Conservation (phyloP, 2,113 vertebrate genomes). For the Semnornis frantzii region DNA sequence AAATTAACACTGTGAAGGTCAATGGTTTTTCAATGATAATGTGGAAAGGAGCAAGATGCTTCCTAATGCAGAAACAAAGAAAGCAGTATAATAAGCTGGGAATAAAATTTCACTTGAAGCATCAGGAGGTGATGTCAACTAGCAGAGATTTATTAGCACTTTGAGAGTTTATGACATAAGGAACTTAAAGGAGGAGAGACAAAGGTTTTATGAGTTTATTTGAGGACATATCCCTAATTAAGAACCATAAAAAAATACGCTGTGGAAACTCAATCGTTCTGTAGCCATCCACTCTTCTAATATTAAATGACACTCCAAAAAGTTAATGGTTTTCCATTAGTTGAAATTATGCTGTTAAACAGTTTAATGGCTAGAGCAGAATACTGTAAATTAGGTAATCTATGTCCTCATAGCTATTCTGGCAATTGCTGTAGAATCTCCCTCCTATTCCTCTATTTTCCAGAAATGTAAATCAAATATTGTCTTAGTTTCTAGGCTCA, state of each 20-base stretch:
- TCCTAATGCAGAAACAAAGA: background rate
- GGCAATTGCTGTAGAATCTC: conserved; percentile 1
- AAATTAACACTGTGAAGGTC: background rate
- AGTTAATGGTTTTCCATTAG: conserved; percentile 58
- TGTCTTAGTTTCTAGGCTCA: background rate
- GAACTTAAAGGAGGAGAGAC: background rate
- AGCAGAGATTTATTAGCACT: conserved; percentile 17
- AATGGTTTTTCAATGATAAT: background rate
- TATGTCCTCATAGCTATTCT: background rate
- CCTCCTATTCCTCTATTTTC: background rate
- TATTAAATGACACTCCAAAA: conserved; percentile 31
- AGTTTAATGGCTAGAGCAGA: conserved; percentile 22
- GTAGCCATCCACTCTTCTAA: background rate
- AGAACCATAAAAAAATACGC: conserved; percentile 18
- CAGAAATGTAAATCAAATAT: background rate
- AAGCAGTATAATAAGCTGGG: background rate
- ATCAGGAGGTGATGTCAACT: conserved; percentile 2
- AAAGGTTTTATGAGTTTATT: conserved; percentile 18
- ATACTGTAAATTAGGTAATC: conserved; percentile 38
- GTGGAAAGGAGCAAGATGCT: background rate
- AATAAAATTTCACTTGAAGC: background rate
- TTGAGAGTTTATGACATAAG: conserved; percentile 7
- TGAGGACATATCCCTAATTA: conserved; percentile 53
- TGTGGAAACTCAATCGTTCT: conserved; percentile 30
- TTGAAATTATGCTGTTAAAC: conserved; percentile 48